Conservation (phyloP, 1,140 invertebrate species). For the Neodiprion lecontei region DNA sequence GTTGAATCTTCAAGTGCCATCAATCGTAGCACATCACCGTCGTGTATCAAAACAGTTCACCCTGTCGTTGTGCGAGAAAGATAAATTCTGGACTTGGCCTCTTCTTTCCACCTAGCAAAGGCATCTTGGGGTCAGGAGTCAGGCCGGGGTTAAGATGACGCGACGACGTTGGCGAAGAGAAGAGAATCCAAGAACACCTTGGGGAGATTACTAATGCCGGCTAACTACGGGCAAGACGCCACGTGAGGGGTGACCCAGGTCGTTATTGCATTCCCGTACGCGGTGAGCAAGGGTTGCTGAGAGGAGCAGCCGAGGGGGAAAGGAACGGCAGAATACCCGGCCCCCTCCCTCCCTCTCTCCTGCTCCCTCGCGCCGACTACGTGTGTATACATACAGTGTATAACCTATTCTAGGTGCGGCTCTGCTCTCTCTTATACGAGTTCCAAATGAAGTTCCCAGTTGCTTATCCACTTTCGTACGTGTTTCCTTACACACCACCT, state of each 20-base stretch:
- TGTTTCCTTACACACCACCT: constrained; percentile 48
- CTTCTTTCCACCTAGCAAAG: too few relatives aligned
- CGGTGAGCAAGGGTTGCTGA: constrained; percentile 15
- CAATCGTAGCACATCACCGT: too few relatives aligned
- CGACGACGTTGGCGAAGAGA: constrained; percentile 21
- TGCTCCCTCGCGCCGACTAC: background rate
- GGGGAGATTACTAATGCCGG: constrained; percentile 54
- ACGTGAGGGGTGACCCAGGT: constrained; percentile 28
- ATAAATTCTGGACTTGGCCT: too few relatives aligned
- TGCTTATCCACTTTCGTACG: constrained; percentile 60
- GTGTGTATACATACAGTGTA: constrained; percentile 32
- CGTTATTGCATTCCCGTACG: constrained; percentile 51
- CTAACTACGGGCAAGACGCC: constrained; percentile 45
- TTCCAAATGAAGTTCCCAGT: constrained; percentile 50
- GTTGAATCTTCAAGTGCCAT: too few relatives aligned
- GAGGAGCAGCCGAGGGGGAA: constrained; percentile 6
- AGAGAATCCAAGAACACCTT: constrained; percentile 45
- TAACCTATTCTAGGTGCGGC: constrained; percentile 58
- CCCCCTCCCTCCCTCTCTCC: background rate
- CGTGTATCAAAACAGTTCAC: too few relatives aligned
- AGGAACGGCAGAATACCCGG: constrained; percentile 21
- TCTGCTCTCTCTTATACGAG: background rate
- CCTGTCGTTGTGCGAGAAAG: too few relatives aligned
- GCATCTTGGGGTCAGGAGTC: background rate
- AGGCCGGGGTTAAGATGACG: background rate